Evolutionary conservation across 2,113 vertebrate genomes (phyloP), one percentile per base, ranked within the genome.

Genomic region (Zeus faber): DNA sequence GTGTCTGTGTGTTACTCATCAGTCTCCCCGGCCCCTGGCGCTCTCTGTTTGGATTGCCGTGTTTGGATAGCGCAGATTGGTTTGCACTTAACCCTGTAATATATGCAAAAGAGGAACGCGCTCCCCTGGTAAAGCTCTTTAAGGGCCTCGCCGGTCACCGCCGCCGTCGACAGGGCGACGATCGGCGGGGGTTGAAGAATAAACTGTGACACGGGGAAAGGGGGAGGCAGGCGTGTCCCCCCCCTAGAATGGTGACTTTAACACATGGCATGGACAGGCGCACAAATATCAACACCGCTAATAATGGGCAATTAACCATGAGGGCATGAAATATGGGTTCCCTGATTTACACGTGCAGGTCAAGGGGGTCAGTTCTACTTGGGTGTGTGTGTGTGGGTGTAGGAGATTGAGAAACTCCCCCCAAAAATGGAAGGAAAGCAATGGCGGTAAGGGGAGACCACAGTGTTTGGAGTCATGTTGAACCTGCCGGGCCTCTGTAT

Each of bases 51-150:
- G 78, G 85, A 87, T 88, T 88, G 66, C 80, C 77, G 73, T 89
- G 87, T 89, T 90, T 89, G 84, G 84, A 89, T 86, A 88, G 85
- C 83, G 77, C 85, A 89, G 89, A 89, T 87, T 89, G 89, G 85
- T 90, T 90, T 89, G 88, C 89, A 88, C 87, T 89, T 90, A 89
- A 89, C 89, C 87, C 83, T 89, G 88, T 88, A 88, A 89, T 89
- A 79, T 87, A 89, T 87, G 86, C 88, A 85, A 37, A 37, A 37
- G n/a, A 37, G n/a, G n/a, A 37, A 0, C 87, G 87, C 87, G 79
- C 83, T 74, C 89, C 83, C 87, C 70, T 82, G 89, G 85, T 84
- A 83, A 81, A 86, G 80, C 76, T 81, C 73, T 67, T 62, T 63
- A 81, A 75, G 85, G n/a, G 68, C 68, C 71, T 69, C 58, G 58